phyloP scores from a whole-genome alignment of 2,888 invertebrate genomes.

The Capitulum mitella region DNA sequence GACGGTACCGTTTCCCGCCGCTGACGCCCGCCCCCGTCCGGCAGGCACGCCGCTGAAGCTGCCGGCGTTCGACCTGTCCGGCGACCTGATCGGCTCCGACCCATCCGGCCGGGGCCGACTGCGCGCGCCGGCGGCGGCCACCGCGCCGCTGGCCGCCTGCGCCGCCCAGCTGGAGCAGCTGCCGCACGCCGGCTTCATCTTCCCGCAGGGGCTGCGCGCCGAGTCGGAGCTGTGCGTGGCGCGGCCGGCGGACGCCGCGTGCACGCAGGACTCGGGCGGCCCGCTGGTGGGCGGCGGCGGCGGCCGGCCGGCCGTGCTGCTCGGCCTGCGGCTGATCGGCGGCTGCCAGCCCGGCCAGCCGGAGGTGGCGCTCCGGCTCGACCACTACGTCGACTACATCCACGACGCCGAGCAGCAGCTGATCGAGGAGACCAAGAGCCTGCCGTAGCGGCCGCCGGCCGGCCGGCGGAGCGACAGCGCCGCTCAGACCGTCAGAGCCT shows the following conservation, averaged over 20 bases:
- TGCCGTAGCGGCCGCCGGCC: background rate
- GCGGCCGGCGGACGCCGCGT: background rate
- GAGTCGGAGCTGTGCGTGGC: background rate
- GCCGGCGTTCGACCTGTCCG: constrained; percentile 2
- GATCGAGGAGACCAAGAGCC: background rate
- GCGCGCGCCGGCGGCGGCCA: background rate
- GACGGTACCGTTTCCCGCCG: too few relatives aligned
- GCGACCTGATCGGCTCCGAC: background rate
- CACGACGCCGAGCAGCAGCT: background rate
- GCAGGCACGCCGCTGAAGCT: background rate
- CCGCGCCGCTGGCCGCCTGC: background rate
- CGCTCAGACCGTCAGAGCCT: too few relatives aligned
- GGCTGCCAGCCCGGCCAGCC: constrained; percentile 4
- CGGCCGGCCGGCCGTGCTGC: background rate
- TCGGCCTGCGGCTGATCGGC: background rate
- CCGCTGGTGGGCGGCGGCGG: background rate
- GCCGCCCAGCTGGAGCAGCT: background rate
- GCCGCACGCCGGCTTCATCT: constrained; percentile 21
- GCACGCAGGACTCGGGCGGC: constrained; percentile 15
- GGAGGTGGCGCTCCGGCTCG: background rate
- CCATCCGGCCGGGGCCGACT: background rate
- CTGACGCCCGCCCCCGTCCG: background rate
- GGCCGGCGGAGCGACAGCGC: too few relatives aligned
- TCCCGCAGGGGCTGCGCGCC: background rate
- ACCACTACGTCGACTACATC: constrained; percentile 13